These are phyloP conservation scores for Geotrupes spiniger DNA, from an alignment of 2,888 invertebrate species.

Conservation along the genomic window DNA sequence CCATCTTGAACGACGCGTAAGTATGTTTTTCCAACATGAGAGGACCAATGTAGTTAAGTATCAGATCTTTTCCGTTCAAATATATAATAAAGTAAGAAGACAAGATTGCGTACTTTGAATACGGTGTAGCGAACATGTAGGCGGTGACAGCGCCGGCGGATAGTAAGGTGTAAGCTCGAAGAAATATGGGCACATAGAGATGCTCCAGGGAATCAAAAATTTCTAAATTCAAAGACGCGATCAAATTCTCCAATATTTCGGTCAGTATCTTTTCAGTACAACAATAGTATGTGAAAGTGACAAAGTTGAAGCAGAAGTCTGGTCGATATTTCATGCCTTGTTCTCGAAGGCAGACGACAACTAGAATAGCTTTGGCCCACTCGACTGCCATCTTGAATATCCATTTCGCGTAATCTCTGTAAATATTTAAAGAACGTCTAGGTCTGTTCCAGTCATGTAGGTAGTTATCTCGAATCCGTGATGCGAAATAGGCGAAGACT, in stretches of 20 bases:
- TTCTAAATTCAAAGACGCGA: conserved; percentile 58
- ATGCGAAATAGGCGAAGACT: conserved; percentile 44
- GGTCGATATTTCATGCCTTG: conserved; percentile 70
- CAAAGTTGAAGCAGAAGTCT: conserved; percentile 58
- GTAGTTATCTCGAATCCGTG: conserved; percentile 41
- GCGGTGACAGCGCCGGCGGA: conserved; percentile 28
- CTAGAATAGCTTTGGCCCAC: conserved; percentile 70
- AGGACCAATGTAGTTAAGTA: conserved; percentile 41
- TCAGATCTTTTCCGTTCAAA: conserved; percentile 42
- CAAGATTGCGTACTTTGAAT: conserved; percentile 34
- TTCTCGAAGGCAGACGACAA: conserved; percentile 64
- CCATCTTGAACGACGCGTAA: conserved; percentile 50
- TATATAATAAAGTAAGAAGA: conserved; percentile 45
- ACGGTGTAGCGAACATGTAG: conserved; percentile 28
- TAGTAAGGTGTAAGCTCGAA: conserved; percentile 56
- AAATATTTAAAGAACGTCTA: conserved; percentile 12
- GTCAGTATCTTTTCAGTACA: conserved; percentile 68
- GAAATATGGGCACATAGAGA: conserved; percentile 64
- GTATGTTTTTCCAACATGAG: conserved; percentile 39
- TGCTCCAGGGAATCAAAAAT: conserved; percentile 68
- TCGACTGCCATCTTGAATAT: conserved; percentile 67
- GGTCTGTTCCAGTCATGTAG: conserved; percentile 28
- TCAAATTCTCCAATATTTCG: conserved; percentile 58
- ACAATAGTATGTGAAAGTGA: conserved; percentile 67
- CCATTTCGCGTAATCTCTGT: conserved; percentile 35